Base-by-base conservation (phyloP, 2,888 invertebrate genomes). In the Trichopria drosophilae region DNA sequence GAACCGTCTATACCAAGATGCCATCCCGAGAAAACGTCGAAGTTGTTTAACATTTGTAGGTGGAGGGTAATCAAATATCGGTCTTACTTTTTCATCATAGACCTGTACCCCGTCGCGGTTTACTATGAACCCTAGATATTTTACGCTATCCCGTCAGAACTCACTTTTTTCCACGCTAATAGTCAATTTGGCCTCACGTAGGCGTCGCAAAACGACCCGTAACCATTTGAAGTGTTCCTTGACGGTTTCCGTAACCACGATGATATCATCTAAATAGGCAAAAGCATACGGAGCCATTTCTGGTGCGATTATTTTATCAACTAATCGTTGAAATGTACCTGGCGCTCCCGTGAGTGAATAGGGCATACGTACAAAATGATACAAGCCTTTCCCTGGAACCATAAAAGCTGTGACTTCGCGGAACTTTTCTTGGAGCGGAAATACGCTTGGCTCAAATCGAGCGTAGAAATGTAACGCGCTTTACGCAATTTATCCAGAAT, bases 61-160 rank as follows among this genome's bases (percentile, higher is more conserved):
- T n/a, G n/a, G n/a, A n/a, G n/a, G n/a, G n/a, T n/a, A n/a, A n/a
- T n/a, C n/a, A n/a, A n/a, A n/a, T n/a, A 59, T 49, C 0, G 59
- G 51, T 1, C 22, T 22, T 0, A 51, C 42, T 13, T 51, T 59
- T 1, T 58, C 57, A 0, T 53, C 55, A 20, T 65, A 57, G 0
- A 62, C 49, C 4, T 54, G 32, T 3, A 64, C 22, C 0, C 66
- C 67, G 0, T 60, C 13, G 6, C 36, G 23, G 31, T 61, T 55
- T 1, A 72, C 60, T 1, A 63, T 19, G 23, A 68, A 67, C 1
- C 70, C 67, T 5, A 71, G 47, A 32, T 62, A 65, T 4, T 45
- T 39, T 0, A 70, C 43, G 15, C 57, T 40, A 1, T 40, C 19
- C 2, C 53, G 31, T 22, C 59, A 59, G 15, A 61, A 59, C 7